A percentile compares a stretch with the other conserved stretches of the same genome.
phyloP scores from a whole-genome alignment of 2,797 vertebrate genomes.

The Trachops cirrhosus region DNA sequence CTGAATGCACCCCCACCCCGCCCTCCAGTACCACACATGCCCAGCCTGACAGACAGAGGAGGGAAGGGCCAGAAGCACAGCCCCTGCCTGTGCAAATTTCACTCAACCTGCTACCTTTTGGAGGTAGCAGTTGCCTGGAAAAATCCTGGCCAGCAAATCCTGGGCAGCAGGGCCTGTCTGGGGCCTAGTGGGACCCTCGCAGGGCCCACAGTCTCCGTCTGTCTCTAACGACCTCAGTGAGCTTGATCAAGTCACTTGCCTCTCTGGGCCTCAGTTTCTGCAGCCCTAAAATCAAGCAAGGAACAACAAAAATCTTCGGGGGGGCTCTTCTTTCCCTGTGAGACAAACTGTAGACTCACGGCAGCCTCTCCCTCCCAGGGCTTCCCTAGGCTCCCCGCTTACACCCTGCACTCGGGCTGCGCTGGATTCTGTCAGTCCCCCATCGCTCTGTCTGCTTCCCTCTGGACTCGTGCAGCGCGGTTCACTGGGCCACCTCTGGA shows the following conservation, averaged over 20 bases:
- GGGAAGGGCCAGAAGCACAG: background rate
- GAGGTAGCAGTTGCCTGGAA: background rate
- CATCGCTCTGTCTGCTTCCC: background rate
- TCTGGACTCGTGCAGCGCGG: background rate
- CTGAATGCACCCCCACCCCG: background rate
- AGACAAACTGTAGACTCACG: background rate
- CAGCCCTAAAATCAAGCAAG: constrained; percentile 5
- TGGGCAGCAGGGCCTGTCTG: background rate
- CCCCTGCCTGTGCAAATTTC: background rate
- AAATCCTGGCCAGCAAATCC: background rate
- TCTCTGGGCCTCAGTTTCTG: constrained; percentile 6
- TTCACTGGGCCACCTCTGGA: background rate
- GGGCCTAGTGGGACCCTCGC: background rate
- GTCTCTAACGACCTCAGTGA: background rate
- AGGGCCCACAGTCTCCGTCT: background rate
- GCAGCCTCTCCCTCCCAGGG: background rate
- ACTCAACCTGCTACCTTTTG: background rate
- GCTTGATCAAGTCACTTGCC: background rate
- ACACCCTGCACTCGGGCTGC: background rate
- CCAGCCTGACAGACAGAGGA: background rate
- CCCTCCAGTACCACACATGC: background rate
- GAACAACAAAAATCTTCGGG: background rate
- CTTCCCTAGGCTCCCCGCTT: background rate
- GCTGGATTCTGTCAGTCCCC: background rate
- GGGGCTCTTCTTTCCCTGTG: background rate